These are phyloP conservation scores for Trichonephila inaurata DNA, from an alignment of 1,140 invertebrate genomes.

Conservation along the genomic window DNA sequence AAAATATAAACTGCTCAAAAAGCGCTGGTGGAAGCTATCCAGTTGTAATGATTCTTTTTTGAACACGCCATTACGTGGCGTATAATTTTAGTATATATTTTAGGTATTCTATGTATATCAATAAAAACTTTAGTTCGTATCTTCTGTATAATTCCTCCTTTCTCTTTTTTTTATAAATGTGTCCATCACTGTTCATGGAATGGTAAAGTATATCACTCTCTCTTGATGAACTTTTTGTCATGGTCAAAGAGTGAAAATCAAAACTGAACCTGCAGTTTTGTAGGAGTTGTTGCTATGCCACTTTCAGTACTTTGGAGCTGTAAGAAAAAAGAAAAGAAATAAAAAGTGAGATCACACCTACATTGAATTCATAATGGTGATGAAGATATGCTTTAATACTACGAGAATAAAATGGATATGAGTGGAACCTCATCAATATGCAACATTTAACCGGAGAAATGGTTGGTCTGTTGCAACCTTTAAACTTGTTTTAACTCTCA, in stretches of 20 bases:
- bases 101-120: neutral
- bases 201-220: slow-evolving; percentile 24
- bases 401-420: too few species aligned
- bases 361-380: too few species aligned
- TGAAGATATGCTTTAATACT: too few species aligned
- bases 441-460: too few species aligned
- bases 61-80: too few species aligned
- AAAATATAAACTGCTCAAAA: neutral
- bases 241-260: neutral
- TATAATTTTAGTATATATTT: neutral
- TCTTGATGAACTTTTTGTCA: neutral
- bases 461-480: too few species aligned
- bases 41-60: neutral
- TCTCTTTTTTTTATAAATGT: neutral
- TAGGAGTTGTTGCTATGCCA: neutral
- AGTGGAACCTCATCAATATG: too few species aligned
- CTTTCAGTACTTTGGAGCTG: slow-evolving; percentile 37
- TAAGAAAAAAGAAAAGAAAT: neutral
- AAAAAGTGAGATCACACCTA: neutral
- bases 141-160: slow-evolving; percentile 11
- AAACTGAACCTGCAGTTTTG: slow-evolving; percentile 50
- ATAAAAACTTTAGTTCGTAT: slow-evolving; percentile 3
- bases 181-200: slow-evolving; percentile 34
- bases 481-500: too few species aligned
- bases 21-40: neutral